Evolutionary conservation across 1,140 invertebrate species (phyloP).

Genomic region (Matsumurasca onukii): DNA sequence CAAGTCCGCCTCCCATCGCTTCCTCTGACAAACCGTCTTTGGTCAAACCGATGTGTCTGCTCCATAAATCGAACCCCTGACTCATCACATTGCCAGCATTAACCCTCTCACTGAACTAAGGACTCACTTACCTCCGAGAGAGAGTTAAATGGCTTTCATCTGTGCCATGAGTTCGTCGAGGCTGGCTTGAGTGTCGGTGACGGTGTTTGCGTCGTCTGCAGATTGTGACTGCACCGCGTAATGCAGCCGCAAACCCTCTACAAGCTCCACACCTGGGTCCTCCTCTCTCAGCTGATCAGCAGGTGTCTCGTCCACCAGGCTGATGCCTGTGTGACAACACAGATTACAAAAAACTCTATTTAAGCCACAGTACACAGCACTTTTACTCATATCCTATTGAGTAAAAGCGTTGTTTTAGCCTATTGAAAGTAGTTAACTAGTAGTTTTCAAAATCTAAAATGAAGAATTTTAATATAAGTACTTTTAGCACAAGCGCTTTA

Average conservation of each 20-base stretch:
- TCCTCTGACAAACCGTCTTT: too few species aligned
- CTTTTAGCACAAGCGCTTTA: too few species aligned
- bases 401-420: too few species aligned
- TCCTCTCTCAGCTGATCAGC: conserved; percentile 51
- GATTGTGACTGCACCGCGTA: conserved; percentile 57
- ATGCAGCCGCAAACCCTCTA: conserved; percentile 63
- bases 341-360: background rate
- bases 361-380: background rate
- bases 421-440: too few species aligned
- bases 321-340: conserved; percentile 51
- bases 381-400: background rate
- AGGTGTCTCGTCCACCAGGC: conserved; percentile 66
- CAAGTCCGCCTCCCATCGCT: too few species aligned
- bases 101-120: too few species aligned
- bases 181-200: conserved; percentile 54
- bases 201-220: conserved; percentile 39
- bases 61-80: too few species aligned
- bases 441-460: too few species aligned
- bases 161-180: conserved; percentile 88
- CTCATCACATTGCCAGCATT: too few species aligned
- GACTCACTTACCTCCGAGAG: too few species aligned
- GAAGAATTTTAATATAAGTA: too few species aligned
- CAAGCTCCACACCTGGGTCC: conserved; percentile 50
- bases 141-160: conserved; percentile 80
- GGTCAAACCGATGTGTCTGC: too few species aligned